phyloP scores from a whole-genome alignment of 2,888 invertebrate species.

The Dynastes maya region DNA sequence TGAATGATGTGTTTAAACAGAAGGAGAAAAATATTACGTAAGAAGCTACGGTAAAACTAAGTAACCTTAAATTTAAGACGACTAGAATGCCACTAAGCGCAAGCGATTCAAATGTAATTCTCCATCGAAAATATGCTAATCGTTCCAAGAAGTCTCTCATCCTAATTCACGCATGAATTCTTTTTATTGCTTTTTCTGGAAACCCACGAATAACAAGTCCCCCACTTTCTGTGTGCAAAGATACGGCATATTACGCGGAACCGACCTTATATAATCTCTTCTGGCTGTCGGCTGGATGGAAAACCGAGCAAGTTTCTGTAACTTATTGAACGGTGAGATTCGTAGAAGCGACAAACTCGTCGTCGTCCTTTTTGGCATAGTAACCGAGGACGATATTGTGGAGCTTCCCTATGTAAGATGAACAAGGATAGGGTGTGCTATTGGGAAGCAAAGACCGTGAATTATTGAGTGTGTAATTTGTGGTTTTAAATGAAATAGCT shows the following conservation, averaged over 20 bases:
- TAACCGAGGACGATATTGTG: background rate
- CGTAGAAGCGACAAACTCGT: constrained; percentile 1
- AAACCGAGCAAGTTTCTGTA: constrained; percentile 24
- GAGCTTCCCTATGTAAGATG: background rate
- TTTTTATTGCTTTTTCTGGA: constrained; percentile 1
- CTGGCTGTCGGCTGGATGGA: background rate
- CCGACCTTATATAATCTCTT: constrained; percentile 16
- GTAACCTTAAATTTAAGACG: no score
- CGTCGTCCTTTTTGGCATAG: background rate
- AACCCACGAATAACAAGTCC: background rate
- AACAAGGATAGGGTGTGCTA: background rate
- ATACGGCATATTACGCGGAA: background rate
- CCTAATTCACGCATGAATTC: constrained; percentile 5
- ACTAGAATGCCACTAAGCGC: no score
- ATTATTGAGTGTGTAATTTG: constrained; percentile 47
- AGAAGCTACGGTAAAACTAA: no score
- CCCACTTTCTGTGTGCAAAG: background rate
- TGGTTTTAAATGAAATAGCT: constrained; percentile 41
- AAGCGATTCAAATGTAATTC: no score
- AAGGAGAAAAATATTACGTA: no score
- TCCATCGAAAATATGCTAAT: constrained; percentile 1
- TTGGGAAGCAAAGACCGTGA: constrained; percentile 29
- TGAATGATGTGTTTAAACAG: no score
- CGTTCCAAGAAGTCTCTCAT: background rate
- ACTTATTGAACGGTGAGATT: constrained; percentile 23